Evolutionary conservation across 2,113 vertebrate genomes (phyloP), one percentile per base, ranked within the genome.

Genomic region (Morone saxatilis): DNA sequence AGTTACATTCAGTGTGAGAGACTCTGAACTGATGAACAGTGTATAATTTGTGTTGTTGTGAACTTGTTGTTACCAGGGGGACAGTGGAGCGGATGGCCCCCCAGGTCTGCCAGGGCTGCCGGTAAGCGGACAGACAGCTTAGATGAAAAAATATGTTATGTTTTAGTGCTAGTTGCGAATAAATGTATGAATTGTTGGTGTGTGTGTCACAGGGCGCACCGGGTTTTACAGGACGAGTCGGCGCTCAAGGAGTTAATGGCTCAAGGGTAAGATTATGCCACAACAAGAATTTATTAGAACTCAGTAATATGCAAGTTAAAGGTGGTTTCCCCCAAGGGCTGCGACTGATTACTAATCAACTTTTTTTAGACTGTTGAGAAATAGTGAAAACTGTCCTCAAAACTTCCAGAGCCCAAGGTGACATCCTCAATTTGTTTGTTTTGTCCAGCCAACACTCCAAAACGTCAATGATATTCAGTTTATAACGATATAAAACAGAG

Each of bases 201-300:
- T 51, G 41, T 91, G 11, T 75, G 14, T 83, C 22, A 1, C 83
- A 98, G 97, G 97, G 97, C 0, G 86, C 95, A 13, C 78, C 93
- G 0, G 97, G 97, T 43, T 63, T 88, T 22, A 95, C 95, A 0
- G 97, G 97, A 17, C 11, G 43, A 0, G 61, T 94, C 0, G 97
- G 97, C 0, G 86, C 86, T 66, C 95, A 86, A 84, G 97, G 97
- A 9, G 72, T 89, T 72, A 97, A 96, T 3, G 97, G 97, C 69
- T 97, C 96, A 3, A 94, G 96, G 96, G 97, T 97, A 82, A 67
- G 78, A 54, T 47, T 8, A 16, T 22, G 31, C n/a, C 6, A 50
- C 25, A 43, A 19, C 13, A 22, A 16, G 14, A 45, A 10, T 41
- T 65, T 63, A 69, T 57, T 43, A 16, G 20, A 14, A 14, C 45